A percentile compares a stretch with the other conserved stretches of the same genome.
phyloP scores from a whole-genome alignment of 37 sponge, comb jelly and placozoan species.

The Oopsacas minuta region DNA sequence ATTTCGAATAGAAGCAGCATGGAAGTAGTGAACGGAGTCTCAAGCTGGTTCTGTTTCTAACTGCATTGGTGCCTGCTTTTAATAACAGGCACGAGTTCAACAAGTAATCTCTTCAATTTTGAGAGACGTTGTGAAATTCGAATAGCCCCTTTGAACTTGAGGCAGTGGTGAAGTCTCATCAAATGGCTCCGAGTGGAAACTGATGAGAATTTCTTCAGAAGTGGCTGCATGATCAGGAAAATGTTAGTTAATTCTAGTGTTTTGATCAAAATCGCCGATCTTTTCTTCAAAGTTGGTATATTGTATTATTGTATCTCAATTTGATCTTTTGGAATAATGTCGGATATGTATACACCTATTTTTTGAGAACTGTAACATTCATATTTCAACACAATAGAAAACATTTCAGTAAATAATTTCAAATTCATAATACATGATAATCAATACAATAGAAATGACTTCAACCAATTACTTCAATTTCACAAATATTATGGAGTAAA shows the following conservation, averaged over 20 bases:
- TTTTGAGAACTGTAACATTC: neutral
- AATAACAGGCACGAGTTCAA: neutral
- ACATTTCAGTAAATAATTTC: too few relatives aligned
- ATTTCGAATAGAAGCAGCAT: neutral
- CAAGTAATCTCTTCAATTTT: neutral
- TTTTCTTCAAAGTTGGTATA: neutral
- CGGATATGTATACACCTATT: neutral
- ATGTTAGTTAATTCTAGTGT: neutral
- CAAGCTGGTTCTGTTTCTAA: neutral
- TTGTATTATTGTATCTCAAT: neutral
- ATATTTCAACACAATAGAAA: neutral
- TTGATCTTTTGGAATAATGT: neutral
- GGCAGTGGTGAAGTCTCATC: conserved; percentile 9
- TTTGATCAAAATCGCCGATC: neutral
- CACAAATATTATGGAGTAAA: neutral
- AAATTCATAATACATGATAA: neutral
- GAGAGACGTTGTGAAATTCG: neutral
- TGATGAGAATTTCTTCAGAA: neutral
- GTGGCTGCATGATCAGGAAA: neutral
- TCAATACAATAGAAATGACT: neutral
- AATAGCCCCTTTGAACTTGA: neutral
- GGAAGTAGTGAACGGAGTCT: conserved; percentile 15
- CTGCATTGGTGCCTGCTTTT: neutral
- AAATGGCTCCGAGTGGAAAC: neutral
- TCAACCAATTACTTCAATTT: neutral